Evolutionary conservation across 2,888 invertebrate species (phyloP), one percentile per base, ranked within the genome.

Genomic region (Choristoneura rosaceana): DNA sequence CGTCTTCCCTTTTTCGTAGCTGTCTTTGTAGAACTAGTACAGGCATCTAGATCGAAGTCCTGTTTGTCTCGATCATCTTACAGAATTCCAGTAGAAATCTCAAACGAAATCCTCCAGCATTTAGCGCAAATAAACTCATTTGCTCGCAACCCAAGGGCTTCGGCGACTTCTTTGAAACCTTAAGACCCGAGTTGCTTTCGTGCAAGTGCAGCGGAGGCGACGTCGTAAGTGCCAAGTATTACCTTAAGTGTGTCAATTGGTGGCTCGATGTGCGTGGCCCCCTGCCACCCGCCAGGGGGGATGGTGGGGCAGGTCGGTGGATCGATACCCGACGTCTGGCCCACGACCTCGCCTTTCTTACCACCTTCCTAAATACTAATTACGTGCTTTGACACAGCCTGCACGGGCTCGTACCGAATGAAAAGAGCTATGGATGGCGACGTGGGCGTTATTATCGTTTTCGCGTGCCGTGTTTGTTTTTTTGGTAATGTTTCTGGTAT

Each of bases 281-380:
- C 89, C 87, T 74, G 81, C 85, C 79, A 82, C 82, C 87, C 86
- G 79, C 82, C 83, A 77, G 87, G 87, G 87, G 82, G 80, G 82
- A 85, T 87, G 87, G 92, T 91, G 93, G 91, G 93, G 93, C 89
- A 92, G 95, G 95, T 95, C 95, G 95, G 81, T 89, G 94, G 95
- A 95, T 95, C 95, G 95, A 95, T 95, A 95, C 94, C 93, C 95
- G 94, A 94, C 95, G 95, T 95, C 95, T 95, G 95, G 95, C 93
- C 92, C 91, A 90, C 93, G 92, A 93, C 93, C 93, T 93, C 93
- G 88, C 92, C 90, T 92, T 93, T 93, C 93, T 93, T 94, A 93
- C 93, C 93, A 93, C 93, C 93, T 94, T 93, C 93, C 94, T 94
- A 94, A 94, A 94, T 94, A 94, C 94, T 94, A 94, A 94, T 94